Evolutionary conservation across 2,888 invertebrate genomes (phyloP).

Genomic region (Caradrina kadenii): DNA sequence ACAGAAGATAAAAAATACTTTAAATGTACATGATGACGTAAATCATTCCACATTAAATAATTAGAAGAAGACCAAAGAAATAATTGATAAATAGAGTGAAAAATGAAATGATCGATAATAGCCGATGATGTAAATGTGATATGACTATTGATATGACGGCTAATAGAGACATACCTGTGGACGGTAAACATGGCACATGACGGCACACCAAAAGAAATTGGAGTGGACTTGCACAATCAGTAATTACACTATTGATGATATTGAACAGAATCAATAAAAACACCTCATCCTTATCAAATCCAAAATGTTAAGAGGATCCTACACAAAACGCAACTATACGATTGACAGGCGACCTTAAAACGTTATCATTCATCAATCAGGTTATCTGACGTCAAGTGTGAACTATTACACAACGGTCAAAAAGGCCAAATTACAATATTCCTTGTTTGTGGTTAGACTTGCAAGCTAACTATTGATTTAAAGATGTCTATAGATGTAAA

Average conservation of each 20-base stretch:
- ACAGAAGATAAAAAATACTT: background rate
- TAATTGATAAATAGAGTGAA: background rate
- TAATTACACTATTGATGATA: background rate
- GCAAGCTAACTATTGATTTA: background rate
- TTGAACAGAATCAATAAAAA: background rate
- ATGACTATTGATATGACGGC: no score
- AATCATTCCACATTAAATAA: background rate
- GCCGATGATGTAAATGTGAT: no score
- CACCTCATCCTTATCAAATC: background rate
- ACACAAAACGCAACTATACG: slow-evolving; percentile 12
- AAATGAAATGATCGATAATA: background rate
- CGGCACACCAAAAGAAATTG: no score
- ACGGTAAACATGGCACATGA: no score
- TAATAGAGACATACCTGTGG: no score
- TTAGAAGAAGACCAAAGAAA: background rate
- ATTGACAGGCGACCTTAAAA: slow-evolving; percentile 46
- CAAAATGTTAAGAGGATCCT: slow-evolving; percentile 20
- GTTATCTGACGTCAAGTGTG: slow-evolving; percentile 26
- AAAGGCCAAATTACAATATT: slow-evolving; percentile 27
- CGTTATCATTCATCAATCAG: slow-evolving; percentile 47
- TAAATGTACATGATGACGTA: background rate
- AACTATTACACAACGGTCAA: slow-evolving; percentile 35
- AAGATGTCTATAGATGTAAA: background rate
- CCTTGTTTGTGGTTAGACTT: slow-evolving; percentile 15
- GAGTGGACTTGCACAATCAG: no score